Percentiles rank a stretch among this genome's conserved stretches.
phyloP scores from a whole-genome alignment of 2,113 vertebrate species.

The Myodes glareolus region DNA sequence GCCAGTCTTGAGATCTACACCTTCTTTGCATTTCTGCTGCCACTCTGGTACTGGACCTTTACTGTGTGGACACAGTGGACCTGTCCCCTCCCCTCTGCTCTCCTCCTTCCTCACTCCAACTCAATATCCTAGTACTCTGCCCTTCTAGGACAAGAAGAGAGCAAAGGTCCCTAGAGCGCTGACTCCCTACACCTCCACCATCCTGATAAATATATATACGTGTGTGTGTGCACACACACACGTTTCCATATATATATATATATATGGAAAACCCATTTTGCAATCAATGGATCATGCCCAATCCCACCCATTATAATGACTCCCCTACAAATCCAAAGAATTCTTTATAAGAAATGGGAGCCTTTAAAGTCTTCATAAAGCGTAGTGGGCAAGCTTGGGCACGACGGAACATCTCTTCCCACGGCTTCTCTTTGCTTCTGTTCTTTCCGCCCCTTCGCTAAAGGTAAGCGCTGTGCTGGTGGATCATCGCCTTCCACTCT shows the following conservation, averaged over 20 bases:
- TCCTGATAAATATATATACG: neutral
- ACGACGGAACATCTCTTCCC: neutral
- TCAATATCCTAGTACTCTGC: neutral
- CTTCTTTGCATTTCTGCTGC: neutral
- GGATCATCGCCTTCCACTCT: neutral
- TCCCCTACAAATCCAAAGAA: neutral
- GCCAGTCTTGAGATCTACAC: neutral
- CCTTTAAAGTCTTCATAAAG: neutral
- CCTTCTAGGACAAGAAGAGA: neutral
- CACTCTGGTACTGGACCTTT: neutral
- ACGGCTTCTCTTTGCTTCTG: neutral
- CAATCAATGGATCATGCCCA: neutral
- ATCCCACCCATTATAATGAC: neutral
- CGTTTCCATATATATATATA: too few relatives aligned
- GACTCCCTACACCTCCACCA: neutral
- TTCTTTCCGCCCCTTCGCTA: neutral
- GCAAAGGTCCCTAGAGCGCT: neutral
- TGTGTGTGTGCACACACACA: too few relatives aligned
- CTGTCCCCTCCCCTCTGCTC: neutral
- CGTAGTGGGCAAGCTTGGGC: neutral
- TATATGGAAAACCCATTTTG: neutral
- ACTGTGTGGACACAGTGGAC: accelerated
- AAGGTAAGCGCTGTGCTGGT: neutral
- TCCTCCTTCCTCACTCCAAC: neutral
- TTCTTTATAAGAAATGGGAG: constrained; percentile 5